Conservation (phyloP, 2,888 invertebrate genomes). For the Geotrupes spiniger region DNA sequence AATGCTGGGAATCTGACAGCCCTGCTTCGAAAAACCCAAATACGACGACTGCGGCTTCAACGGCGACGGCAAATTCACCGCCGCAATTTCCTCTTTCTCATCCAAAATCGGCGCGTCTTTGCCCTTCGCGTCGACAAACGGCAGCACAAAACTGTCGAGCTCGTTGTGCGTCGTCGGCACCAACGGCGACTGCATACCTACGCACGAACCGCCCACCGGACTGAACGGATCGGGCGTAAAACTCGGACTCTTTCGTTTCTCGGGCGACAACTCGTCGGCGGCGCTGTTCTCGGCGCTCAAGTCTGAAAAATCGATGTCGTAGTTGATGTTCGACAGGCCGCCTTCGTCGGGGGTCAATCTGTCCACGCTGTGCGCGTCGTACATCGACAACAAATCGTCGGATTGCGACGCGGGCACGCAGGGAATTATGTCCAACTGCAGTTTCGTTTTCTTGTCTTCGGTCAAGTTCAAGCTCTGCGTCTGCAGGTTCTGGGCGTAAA, state of each 20-base stretch:
- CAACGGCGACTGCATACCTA: conserved; percentile 42
- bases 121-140: conserved; percentile 8
- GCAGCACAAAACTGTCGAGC: conserved; percentile 26
- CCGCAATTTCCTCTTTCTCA: conserved; percentile 9
- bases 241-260: conserved; percentile 40
- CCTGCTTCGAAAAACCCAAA: conserved; percentile 60
- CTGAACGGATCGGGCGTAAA: conserved; percentile 56
- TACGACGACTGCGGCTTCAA: conserved; percentile 45
- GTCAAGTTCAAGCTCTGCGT: conserved; percentile 31
- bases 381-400: conserved; percentile 51
- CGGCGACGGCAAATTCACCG: conserved; percentile 19
- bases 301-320: conserved; percentile 74
- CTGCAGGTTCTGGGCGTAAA: conserved; percentile 43
- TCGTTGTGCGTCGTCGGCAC: conserved; percentile 35
- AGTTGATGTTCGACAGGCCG: conserved; percentile 66
- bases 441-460: conserved; percentile 36
- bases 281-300: conserved; percentile 70
- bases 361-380: conserved; percentile 60
- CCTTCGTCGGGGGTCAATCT: conserved; percentile 62
- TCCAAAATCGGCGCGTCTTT: conserved; percentile 3
- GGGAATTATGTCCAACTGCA: conserved; percentile 44
- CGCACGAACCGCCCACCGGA: conserved; percentile 50
- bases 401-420: conserved; percentile 51
- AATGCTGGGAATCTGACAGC: conserved; percentile 63
- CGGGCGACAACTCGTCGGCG: conserved; percentile 55